These are phyloP conservation scores for Scyliorhinus canicula DNA, from an alignment of 2,797 vertebrate species.

Conservation along the genomic window DNA sequence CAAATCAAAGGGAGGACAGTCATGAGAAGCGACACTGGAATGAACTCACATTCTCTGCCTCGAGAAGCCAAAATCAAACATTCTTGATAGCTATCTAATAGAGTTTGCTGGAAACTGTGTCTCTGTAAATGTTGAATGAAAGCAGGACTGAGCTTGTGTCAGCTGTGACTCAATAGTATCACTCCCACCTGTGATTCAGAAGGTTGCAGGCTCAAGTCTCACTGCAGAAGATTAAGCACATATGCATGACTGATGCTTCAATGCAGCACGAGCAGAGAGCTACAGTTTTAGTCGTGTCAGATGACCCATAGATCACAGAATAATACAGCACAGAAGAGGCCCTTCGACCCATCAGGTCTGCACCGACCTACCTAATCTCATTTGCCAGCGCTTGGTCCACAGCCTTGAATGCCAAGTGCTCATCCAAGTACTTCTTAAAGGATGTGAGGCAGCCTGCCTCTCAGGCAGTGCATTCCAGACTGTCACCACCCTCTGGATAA, in stretches of 20 bases:
- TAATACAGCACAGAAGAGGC: too few species aligned
- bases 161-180: neutral
- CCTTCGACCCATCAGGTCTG: too few species aligned
- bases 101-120: neutral
- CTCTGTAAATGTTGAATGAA: neutral
- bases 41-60: neutral
- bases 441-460: too few species aligned
- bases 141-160: neutral
- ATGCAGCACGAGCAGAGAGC: too few species aligned
- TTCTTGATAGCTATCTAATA: neutral
- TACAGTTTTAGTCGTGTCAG: neutral
- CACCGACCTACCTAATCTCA: too few species aligned
- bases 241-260: neutral
- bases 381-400: too few species aligned
- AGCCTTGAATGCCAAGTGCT: too few species aligned
- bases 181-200: neutral
- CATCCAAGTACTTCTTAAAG: too few species aligned
- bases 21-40: neutral
- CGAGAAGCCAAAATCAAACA: neutral
- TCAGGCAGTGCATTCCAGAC: too few species aligned
- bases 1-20: too few species aligned
- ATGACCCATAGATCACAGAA: neutral
- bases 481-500: too few species aligned
- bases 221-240: neutral
- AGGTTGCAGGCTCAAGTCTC: neutral